Evolutionary conservation across 2,113 vertebrate species (phyloP), one percentile per base, ranked within the genome.

Genomic region (Bungarus multicinctus): DNA sequence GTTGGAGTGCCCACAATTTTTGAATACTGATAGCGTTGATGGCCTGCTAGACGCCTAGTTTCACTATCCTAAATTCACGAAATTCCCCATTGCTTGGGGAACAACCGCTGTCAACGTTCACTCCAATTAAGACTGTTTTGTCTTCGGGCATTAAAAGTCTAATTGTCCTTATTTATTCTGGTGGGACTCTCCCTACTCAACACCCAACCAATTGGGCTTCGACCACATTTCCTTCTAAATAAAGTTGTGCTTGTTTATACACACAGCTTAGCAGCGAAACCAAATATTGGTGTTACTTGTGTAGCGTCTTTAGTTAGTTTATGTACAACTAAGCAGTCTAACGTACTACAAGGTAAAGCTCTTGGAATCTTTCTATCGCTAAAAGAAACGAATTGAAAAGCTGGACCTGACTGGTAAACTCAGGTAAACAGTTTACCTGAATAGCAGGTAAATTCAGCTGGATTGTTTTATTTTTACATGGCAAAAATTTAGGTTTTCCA

Each of bases 281-380:
- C 85, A 52, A 23, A 22, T 87, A 47, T n/a, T 43, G 34, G 23
- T 8, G 52, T 1, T 54, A 2, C 8, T 54, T 87, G 55, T 6
- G 43, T 0, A 16, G 18, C 25, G 54, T 43, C 14, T 87, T 60
- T 52, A 57, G 8, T n/a, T 11, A 11, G 23, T 85, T 57, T 89
- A 10, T 5, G 39, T 55, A 16, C 39, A 25, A 18, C 16, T 89
- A 5, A 85, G n/a, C 4, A 7, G n/a, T 10, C 20, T 16, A 87
- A 5, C 1, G 4, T 52, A 30, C 34, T 39, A 18, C 50, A 7
- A 60, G 5, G 10, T 14, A 34, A 11, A 27, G 9, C 27, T 6
- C 20, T 23, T 4, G 69, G 69, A 8, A 5, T 22, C n/a, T 20
- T 18, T 20, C 69, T 39, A 5, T 12, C 16, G 5, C 0, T 0